Base-by-base conservation (phyloP, 2,797 vertebrate genomes). In the Peromyscus eremicus region DNA sequence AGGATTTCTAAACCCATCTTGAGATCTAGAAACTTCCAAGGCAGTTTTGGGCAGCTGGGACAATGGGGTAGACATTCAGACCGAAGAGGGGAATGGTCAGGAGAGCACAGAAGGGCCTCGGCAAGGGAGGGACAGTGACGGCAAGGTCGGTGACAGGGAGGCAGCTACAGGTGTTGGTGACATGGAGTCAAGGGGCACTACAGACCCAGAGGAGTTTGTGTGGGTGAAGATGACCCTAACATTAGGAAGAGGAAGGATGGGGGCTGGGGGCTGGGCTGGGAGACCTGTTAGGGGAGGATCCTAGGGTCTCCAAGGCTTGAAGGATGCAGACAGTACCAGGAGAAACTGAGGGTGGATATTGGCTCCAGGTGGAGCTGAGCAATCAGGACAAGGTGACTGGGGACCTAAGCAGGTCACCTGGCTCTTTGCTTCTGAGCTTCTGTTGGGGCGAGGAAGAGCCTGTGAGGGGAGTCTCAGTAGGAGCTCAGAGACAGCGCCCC, bases 41-140 rank as follows among this genome's bases (percentile, higher is more conserved):
- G 55, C n/a, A 2, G 13, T 49, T 55, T 81, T n/a, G 29, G 73
- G 68, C 12, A 34, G 17, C 71, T 0, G 2, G 25, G 13, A 5
- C 25, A 2, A 10, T 0, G 7, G 52, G 19, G 5, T 55, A 52
- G 34, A 23, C n/a, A 10, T n/a, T 29, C 21, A 27, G 34, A 52
- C 43, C 60, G 29, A 16, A 52, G 60, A 14, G 8, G n/a, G 32
- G 9, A 40, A 66, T 37, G 14, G 34, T 19, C 34, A 73, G 29
- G 23, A 66, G 21, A 0, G 23, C 60, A 37, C 84, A n/a, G 27
- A 57, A 80, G 49, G 16, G 16, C 60, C 13, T 64, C 70, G 27
- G 27, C 11, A 40, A 60, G 49, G 46, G 40, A 19, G 57, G 16
- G 1, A 0, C 3, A 5, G 0, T 17, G 37, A 1, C 32, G 21